Evolutionary conservation across 1,140 invertebrate genomes (phyloP).

Genomic region (Drosophila nannoptera): DNA sequence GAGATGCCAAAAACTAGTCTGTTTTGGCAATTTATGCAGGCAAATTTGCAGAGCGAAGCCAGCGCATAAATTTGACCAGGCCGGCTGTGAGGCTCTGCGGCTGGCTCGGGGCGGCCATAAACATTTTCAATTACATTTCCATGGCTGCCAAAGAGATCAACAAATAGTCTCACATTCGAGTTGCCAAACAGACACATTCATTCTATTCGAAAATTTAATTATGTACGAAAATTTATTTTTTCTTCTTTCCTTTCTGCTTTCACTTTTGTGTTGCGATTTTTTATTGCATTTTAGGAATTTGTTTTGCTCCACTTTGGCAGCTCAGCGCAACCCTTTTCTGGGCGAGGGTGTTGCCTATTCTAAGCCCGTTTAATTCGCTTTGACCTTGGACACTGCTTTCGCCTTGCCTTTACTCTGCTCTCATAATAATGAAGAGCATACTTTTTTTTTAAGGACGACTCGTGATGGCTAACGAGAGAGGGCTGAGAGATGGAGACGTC

Average conservation of each 20-base stretch:
- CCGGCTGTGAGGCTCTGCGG: constrained; percentile 13
- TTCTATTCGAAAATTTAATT: constrained; percentile 59
- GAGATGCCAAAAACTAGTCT: constrained; percentile 13
- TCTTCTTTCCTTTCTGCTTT: constrained; percentile 27
- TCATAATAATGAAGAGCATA: constrained; percentile 34
- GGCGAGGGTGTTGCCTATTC: constrained; percentile 9
- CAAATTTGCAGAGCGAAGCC: constrained; percentile 46
- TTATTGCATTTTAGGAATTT: constrained; percentile 63
- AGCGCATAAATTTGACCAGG: constrained; percentile 45
- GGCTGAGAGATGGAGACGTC: constrained; percentile 16
- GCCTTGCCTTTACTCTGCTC: not conserved
- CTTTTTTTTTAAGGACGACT: constrained; percentile 25
- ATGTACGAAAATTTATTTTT: constrained; percentile 61
- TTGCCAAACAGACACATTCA: constrained; percentile 5
- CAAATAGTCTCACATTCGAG: constrained; percentile 56
- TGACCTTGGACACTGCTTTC: constrained; percentile 36
- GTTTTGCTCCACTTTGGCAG: constrained; percentile 46
- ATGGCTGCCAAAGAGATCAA: constrained; percentile 43
- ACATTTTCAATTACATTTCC: constrained; percentile 61
- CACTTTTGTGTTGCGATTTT: constrained; percentile 44
- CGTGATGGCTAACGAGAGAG: constrained; percentile 17
- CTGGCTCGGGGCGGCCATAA: constrained; percentile 35
- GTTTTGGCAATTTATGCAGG: constrained; percentile 54
- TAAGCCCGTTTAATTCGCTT: constrained; percentile 59
- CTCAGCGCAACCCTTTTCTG: constrained; percentile 47